Conservation (phyloP, 2,888 invertebrate species). For the Caenorhabditis zanzibari region DNA sequence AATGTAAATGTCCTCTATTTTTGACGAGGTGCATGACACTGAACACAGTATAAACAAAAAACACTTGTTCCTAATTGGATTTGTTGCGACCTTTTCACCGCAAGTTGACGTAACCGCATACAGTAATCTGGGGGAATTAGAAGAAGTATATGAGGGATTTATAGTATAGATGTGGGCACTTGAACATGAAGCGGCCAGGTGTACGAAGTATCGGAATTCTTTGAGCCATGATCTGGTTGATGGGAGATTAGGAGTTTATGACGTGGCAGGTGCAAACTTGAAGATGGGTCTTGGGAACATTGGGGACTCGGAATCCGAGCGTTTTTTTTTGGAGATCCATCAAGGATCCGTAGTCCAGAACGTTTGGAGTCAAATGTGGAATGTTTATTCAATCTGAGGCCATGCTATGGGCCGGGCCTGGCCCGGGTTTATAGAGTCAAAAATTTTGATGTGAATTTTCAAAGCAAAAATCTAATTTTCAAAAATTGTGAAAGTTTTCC, state of each 20-base stretch:
- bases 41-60: background rate
- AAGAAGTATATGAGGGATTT: background rate
- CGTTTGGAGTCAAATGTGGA: too few species aligned
- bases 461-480: too few species aligned
- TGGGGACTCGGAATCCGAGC: too few species aligned
- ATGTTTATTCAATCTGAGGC: too few species aligned
- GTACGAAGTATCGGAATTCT: conserved; percentile 12
- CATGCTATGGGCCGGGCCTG: too few species aligned
- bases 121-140: conserved; percentile 4
- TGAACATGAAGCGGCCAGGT: background rate
- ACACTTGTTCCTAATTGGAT: conserved; percentile 28
- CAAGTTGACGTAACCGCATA: conserved; percentile 19
- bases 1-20: conserved; percentile 27
- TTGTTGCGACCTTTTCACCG: conserved; percentile 36
- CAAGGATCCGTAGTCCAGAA: too few species aligned
- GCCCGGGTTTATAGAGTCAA: too few species aligned
- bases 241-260: conserved; percentile 9
- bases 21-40: conserved; percentile 1
- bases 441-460: too few species aligned
- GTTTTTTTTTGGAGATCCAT: too few species aligned
- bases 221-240: conserved; percentile 2
- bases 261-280: conserved; percentile 6
- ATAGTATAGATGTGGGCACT: conserved; percentile 2
- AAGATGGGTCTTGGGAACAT: background rate
- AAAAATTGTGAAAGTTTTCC: too few species aligned